Conservation (phyloP, 2,797 vertebrate species). For the Anomalospiza imberbis region DNA sequence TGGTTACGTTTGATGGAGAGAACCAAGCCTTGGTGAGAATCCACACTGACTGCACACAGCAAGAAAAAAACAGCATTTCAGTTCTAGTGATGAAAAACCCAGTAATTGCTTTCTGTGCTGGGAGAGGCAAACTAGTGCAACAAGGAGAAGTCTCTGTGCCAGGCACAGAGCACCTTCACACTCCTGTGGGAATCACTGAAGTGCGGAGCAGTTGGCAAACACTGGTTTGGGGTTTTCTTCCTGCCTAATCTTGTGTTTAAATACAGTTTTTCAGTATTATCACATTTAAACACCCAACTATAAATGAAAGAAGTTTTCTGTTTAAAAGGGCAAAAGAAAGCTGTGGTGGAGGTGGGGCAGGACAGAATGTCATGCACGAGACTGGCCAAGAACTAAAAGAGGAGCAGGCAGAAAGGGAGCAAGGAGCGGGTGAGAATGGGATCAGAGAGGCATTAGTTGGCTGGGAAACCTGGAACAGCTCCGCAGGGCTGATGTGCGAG, state of each 20-base stretch:
- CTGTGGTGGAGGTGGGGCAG: constrained; percentile 17
- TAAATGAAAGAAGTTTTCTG: constrained; percentile 13
- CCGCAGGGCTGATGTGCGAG: background rate
- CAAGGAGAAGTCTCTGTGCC: background rate
- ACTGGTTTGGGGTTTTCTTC: background rate
- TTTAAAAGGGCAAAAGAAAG: background rate
- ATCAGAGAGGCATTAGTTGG: background rate
- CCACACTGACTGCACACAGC: background rate
- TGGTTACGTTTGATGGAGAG: background rate
- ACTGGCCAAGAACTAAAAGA: constrained; percentile 32
- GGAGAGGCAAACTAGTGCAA: background rate
- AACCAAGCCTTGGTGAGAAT: background rate
- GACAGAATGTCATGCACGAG: constrained; percentile 51
- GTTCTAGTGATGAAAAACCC: background rate
- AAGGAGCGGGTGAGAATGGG: background rate
- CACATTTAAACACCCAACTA: constrained; percentile 37
- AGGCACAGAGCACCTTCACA: background rate
- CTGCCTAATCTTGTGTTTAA: constrained; percentile 4
- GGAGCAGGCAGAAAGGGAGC: constrained; percentile 17
- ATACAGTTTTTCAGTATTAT: constrained; percentile 15
- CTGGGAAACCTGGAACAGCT: constrained; percentile 38
- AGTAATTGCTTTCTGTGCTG: background rate
- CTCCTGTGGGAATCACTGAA: background rate
- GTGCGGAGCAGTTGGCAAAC: background rate
- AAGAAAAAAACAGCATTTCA: background rate